Base-by-base conservation (phyloP, 2,113 vertebrate species). In the Azemiops feae region DNA sequence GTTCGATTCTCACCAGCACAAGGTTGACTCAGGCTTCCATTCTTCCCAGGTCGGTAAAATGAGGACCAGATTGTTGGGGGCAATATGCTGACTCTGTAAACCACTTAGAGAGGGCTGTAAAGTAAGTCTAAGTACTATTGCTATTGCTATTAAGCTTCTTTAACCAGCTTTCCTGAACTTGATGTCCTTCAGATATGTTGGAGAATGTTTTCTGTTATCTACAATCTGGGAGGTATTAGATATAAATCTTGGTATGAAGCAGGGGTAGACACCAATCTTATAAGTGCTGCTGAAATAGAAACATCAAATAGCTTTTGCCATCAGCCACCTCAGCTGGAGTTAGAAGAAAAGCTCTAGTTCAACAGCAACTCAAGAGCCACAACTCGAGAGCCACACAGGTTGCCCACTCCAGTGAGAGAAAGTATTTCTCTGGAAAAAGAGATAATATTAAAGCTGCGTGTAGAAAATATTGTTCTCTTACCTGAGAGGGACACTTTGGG, bases 401-500 rank as follows among this genome's bases (percentile, higher is more conserved):
- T 30, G 27, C 5, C 2, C 47, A 27, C 16, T 2, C 43, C 20
- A 27, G 10, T 50, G 52, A 86, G 9, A 58, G 27, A 57, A 57
- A 54, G 18, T 47, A 27, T 50, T 87, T 47, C 43, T 7, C 3
- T 88, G 50, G 85, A 89, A 89, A 89, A 89, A 3, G 9, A 91
- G 45, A 50, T 14, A 95, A 18, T 34, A 87, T 87, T 43, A 64
- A 93, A 89, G 92, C 6, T 57, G 30, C 23, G 22, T 89, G 12
- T 9, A 53, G 14, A 45, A 27, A 52, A 89, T 87, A 53, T 57
- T 4, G 94, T 0, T 0, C 1, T 93, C 95, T 87, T 96, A 98
- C 98, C 98, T 96, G 93, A 74, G 97, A 95, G 1, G 98, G 97
- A 94, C 98, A 98, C 6, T 1, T 88, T 22, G 94, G 9, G 9